These are phyloP conservation scores for Alcedo atthis DNA, from an alignment of 2,797 vertebrate genomes.

Conservation along the genomic window DNA sequence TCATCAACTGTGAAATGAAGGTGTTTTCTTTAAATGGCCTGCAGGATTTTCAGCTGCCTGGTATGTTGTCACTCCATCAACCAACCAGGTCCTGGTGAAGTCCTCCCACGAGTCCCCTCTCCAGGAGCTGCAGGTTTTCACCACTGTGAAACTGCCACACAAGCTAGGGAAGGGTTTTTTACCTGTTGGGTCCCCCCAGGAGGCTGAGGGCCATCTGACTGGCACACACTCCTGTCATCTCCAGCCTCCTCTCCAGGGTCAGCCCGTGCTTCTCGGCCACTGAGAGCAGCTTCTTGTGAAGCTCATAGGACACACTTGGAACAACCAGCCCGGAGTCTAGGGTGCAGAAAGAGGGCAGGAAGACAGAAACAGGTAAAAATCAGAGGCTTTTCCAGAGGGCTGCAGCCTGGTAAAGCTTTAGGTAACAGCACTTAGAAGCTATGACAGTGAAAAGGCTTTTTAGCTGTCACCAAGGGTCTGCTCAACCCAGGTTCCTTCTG, in stretches of 20 bases:
- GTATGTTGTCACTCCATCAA: background rate
- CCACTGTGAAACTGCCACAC: rapidly evolving
- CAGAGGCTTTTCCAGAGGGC: background rate
- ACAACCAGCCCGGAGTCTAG: constrained; percentile 91
- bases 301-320: constrained; percentile 91
- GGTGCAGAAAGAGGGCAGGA: background rate
- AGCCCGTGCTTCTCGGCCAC: constrained; percentile 93
- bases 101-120: background rate
- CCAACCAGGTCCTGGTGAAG: rapidly evolving
- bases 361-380: background rate
- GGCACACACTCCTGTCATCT: constrained; percentile 96
- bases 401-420: background rate
- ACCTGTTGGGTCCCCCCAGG: constrained; percentile 97
- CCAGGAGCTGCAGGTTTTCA: background rate
- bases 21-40: background rate
- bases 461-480: background rate
- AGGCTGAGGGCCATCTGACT: constrained; percentile 98
- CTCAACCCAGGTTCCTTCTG: background rate
- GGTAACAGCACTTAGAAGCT: rapidly evolving
- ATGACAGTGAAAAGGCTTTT: background rate
- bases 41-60: background rate
- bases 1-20: background rate
- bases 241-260: constrained; percentile 91
- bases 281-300: constrained; percentile 91
- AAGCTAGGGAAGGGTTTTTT: constrained; percentile 21